A percentile compares a stretch with the other conserved stretches of the same genome.
Conservation (phyloP, 23 tunicate species). For the Phallusia fumigata region DNA sequence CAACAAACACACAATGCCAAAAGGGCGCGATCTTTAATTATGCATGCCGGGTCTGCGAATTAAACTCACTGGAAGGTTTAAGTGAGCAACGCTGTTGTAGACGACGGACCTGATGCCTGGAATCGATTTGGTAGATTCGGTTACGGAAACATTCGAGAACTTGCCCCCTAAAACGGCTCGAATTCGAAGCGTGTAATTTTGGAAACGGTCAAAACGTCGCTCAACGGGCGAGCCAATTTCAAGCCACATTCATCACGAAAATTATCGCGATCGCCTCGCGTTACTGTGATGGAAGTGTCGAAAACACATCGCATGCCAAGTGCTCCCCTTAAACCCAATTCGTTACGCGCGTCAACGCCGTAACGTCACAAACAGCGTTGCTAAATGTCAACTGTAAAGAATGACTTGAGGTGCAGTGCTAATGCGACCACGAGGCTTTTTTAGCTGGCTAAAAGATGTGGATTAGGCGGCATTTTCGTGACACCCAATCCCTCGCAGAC, state of each 20-base stretch:
- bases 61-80: too few species aligned
- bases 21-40: background rate
- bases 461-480: background rate
- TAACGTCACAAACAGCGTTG: background rate
- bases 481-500: constrained; percentile 7
- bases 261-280: background rate
- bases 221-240: background rate
- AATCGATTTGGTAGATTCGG: background rate
- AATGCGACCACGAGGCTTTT: background rate
- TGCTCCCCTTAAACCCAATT: too few species aligned
- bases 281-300: too few species aligned
- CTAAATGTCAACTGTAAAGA: too few species aligned
- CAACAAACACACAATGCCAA: background rate
- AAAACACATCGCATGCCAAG: too few species aligned
- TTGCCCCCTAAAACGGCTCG: background rate
- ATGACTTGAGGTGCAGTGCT: background rate
- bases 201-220: background rate
- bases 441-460: background rate
- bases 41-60: background rate
- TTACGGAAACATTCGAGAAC: background rate
- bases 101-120: background rate
- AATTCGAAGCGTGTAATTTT: background rate
- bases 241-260: constrained; percentile 8
- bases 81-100: background rate
- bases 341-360: background rate